phyloP scores from a whole-genome alignment of 1,140 invertebrate species.

The Ceratoteleas bidentatus region DNA sequence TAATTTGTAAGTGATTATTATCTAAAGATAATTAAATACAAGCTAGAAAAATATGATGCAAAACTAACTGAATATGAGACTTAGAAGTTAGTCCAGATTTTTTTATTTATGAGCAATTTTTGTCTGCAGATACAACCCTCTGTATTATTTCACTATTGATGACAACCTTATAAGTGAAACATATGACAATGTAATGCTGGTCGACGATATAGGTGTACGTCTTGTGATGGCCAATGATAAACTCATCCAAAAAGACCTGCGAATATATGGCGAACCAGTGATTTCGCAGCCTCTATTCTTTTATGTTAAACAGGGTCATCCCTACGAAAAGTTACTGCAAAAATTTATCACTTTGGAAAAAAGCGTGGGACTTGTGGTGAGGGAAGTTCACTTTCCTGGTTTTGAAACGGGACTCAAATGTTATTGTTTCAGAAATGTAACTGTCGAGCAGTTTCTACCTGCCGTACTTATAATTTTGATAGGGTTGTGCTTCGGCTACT shows the following conservation, averaged over 20 bases:
- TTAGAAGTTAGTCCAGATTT: not conserved
- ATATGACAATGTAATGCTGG: not conserved
- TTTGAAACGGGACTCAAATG: not conserved
- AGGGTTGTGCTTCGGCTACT: not conserved
- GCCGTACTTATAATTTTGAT: not conserved
- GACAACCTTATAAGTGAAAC: not conserved
- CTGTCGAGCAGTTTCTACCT: not conserved
- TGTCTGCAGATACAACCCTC: constrained; percentile 3
- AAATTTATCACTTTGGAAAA: not conserved
- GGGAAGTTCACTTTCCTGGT: not conserved
- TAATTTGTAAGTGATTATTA: not conserved
- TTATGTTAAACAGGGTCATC: constrained; percentile 8
- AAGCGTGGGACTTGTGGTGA: not conserved
- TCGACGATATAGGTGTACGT: constrained; percentile 1
- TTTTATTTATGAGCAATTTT: constrained; percentile 2
- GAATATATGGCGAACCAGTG: not conserved
- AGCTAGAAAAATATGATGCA: no score
- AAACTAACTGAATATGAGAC: no score
- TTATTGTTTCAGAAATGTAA: not conserved
- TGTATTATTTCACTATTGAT: not conserved
- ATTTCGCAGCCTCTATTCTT: constrained; percentile 6
- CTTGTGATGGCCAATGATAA: not conserved
- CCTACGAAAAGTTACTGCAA: not conserved
- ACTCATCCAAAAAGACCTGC: not conserved
- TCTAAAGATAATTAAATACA: no score